Base-by-base conservation (phyloP, 35 echinoderm and acorn worm genomes). In the Heliocidaris tuberculata region DNA sequence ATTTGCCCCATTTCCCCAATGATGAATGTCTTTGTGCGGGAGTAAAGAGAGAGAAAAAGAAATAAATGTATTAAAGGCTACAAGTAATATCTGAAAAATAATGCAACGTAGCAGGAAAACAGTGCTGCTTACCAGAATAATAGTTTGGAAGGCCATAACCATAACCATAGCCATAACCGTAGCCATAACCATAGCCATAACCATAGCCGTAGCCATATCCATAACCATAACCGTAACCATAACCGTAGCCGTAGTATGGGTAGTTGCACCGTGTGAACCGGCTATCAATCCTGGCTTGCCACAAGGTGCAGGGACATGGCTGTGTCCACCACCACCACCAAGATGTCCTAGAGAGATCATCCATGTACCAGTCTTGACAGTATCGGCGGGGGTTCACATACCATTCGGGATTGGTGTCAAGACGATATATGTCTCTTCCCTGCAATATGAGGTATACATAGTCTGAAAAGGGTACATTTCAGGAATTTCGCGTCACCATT, bases 361-460 rank as follows among this genome's bases (percentile, higher is more conserved):
- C 47, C 16, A 7, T 9, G 86, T 88, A 88, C 86, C 86, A 88
- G 31, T 88, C 47, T 32, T 42, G 47, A 17, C 86, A 88, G 86
- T 88, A 88, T 10, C 47, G 47, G 31, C 86, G 31, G 0, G 86
- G 86, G 86, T 88, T 88, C n/a, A 88, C 31, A 27, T 88, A 88
- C 31, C 47, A 88, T 7, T 88, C 86, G 0, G 86, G 86, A 35
- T 88, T 88, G 0, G 0, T 12, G 31, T 88, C 86, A 35, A 88
- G 86, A 88, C 86, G 86, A 21, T 88, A 88, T 2, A 88, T 88
- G 31, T 88, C 31, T 48, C 86, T 88, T 4, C 86, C 86, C 47
- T 48, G 86, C 27, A 2, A 12, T 7, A 52, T 52, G 50, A 52
- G 50, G 8, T 7, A 52, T 10, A 52, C 50, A 52, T 52, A 6